These are phyloP conservation scores for Andrena flavipes DNA, from an alignment of 2,888 invertebrate genomes.

Conservation along the genomic window DNA sequence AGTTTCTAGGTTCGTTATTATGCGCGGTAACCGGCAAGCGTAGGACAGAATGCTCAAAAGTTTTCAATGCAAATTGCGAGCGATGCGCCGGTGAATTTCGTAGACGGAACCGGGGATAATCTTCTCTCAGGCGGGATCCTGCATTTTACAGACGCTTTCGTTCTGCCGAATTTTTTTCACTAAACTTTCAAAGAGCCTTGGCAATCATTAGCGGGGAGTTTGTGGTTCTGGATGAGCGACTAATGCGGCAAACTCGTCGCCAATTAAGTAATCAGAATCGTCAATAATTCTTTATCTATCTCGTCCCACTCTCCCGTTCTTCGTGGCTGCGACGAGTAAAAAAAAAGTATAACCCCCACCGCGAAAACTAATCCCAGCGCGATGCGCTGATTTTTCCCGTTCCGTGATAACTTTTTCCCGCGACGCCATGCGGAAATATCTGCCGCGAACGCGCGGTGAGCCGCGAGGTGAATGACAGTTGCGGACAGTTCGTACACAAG, in stretches of 20 bases:
- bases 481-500: conserved; percentile 75
- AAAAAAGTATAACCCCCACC: not conserved
- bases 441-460: conserved; percentile 54
- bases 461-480: conserved; percentile 72
- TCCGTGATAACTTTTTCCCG: conserved; percentile 54
- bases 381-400: conserved; percentile 31
- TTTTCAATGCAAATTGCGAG: conserved; percentile 42
- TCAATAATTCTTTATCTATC: too few relatives aligned
- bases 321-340: not conserved
- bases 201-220: too few relatives aligned
- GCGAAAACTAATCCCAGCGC: conserved; percentile 38
- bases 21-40: not conserved
- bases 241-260: too few relatives aligned
- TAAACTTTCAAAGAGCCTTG: not conserved
- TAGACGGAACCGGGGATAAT: conserved; percentile 13
- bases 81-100: conserved; percentile 8
- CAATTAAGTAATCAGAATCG: too few relatives aligned
- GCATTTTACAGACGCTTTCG: not conserved
- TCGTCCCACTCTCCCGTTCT: too few relatives aligned
- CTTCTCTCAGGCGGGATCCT: conserved; percentile 3
- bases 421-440: conserved; percentile 55
- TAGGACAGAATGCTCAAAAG: conserved; percentile 24
- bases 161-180: not conserved
- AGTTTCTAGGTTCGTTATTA: conserved; percentile 33
- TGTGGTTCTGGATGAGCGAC: too few relatives aligned